phyloP scores from a whole-genome alignment of 2,797 vertebrate species.

The Neopelma chrysocephalum region DNA sequence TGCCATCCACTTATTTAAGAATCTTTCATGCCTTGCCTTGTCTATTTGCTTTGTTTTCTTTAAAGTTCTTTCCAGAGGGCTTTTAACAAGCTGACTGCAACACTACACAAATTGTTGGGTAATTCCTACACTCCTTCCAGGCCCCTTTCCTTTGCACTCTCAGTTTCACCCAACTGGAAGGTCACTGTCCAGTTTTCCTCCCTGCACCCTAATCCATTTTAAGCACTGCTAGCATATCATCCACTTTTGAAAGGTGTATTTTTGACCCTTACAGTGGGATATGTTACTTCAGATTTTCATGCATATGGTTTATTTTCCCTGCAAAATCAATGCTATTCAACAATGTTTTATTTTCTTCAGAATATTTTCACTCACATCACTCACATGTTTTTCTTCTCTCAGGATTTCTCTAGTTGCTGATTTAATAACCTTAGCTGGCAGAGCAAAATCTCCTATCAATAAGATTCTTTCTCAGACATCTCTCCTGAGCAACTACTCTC shows the following conservation, averaged over 20 bases:
- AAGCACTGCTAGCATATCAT: not conserved
- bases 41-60: not conserved
- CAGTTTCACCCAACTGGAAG: not conserved
- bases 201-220: not conserved
- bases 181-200: not conserved
- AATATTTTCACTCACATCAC: constrained; percentile 3
- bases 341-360: not conserved
- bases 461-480: not conserved
- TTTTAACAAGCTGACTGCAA: not conserved
- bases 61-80: not conserved
- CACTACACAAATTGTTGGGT: not conserved
- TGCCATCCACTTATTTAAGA: not conserved
- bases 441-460: constrained; percentile 15
- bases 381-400: not conserved
- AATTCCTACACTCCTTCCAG: not conserved
- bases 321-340: constrained; percentile 1
- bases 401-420: not conserved
- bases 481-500: not conserved
- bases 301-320: not conserved
- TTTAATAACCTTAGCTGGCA: constrained; percentile 30
- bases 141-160: not conserved
- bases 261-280: not conserved
- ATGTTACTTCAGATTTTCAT: not conserved
- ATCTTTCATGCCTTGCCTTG: not conserved
- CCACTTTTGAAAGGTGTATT: not conserved